phyloP scores from a whole-genome alignment of 2,888 invertebrate genomes.

The Leucozona laternaria region DNA sequence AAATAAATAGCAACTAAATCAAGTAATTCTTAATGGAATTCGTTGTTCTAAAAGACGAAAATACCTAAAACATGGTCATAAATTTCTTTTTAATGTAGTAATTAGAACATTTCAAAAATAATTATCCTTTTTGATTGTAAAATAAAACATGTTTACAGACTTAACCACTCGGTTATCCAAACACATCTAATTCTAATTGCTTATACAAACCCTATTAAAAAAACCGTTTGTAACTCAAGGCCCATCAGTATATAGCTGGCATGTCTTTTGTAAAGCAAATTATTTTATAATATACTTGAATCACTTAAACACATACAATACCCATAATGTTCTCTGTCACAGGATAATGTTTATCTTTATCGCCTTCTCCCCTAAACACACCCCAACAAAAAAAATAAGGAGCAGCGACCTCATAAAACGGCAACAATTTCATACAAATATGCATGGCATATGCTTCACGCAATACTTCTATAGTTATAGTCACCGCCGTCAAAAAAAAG shows the following conservation, averaged over 20 bases:
- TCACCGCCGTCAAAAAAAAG: conserved; percentile 8
- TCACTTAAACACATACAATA: conserved; percentile 16
- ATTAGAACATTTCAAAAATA: neutral
- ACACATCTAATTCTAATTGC: neutral
- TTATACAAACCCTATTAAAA: neutral
- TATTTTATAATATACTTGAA: neutral
- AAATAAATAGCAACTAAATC: no score
- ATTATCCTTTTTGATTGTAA: neutral
- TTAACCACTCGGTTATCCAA: neutral
- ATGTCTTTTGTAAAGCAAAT: neutral
- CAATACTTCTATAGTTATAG: conserved; percentile 20
- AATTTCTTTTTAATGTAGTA: neutral
- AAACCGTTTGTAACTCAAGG: neutral
- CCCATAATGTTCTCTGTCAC: neutral
- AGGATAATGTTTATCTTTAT: conserved; percentile 23
- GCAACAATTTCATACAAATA: conserved; percentile 58
- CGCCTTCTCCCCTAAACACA: neutral
- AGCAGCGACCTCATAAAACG: conserved; percentile 48
- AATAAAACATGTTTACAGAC: neutral
- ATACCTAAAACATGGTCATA: neutral
- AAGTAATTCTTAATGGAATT: neutral
- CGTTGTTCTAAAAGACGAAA: neutral
- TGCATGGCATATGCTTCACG: conserved; percentile 53
- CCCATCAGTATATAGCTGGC: neutral
- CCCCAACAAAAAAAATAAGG: neutral